Evolutionary conservation across 2,888 invertebrate species (phyloP), one percentile per base, ranked within the genome.

Genomic region (Acronicta psi): DNA sequence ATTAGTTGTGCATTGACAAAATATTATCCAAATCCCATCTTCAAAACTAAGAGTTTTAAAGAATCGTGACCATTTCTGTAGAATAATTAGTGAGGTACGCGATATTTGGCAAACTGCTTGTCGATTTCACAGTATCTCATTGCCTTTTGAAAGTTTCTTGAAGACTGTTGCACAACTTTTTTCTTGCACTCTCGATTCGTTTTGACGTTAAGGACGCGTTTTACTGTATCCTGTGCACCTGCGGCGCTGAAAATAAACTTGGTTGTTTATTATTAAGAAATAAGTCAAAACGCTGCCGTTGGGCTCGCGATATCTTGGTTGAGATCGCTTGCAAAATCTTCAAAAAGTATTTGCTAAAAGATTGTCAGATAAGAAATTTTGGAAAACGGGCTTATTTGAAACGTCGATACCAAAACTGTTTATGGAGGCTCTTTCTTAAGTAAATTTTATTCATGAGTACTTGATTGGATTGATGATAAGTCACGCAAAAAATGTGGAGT

Each of bases 81-180:
- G 82, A 89, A 89, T 93, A 92, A 92, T 93, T 93, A 92, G 90
- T 80, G 72, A 83, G 83, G 85, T 85, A 82, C 81, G 79, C 79
- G 70, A 83, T 83, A 81, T 81, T 78, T 69, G 73, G 77, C 74
- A 76, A 80, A 81, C 79, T 75, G 78, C 81, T 85, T 83, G 84
- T 81, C 80, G 86, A 90, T 91, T 91, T 91, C 90, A 89, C 84
- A 88, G 89, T 87, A 86, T 89, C 87, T 88, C 88, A 88, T 88
- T 87, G 85, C 84, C 84, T 89, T 91, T 92, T 90, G 91, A 93
- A 93, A 93, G 91, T 91, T 88, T 87, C 82, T 81, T 80, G 55
- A 65, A 63, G 61, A 58, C 38, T 40, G 42, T 75, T 87, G 83
- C 86, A 87, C 83, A 91, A 91, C 53, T 65, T 45, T 77, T 81